Percentiles rank a stretch among this genome's conserved stretches.
phyloP scores from a whole-genome alignment of 2,797 vertebrate species.

The Hipposideros larvatus region DNA sequence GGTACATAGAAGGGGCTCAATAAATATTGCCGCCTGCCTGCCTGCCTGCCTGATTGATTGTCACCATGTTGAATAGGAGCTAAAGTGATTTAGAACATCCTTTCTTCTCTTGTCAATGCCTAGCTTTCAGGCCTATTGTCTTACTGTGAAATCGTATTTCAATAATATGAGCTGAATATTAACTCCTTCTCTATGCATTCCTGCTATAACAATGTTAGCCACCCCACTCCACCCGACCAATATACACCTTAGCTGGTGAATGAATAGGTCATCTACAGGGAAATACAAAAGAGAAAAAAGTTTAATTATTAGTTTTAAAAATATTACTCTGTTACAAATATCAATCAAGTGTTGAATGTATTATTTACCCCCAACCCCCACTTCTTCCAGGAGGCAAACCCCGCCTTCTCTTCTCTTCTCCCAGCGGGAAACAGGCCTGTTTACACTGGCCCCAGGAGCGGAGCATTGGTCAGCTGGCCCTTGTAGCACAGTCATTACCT shows the following conservation, averaged over 20 bases:
- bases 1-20: not conserved
- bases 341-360: not conserved
- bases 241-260: not conserved
- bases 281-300: slow-evolving; percentile 13
- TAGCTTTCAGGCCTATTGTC: not conserved
- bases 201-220: not conserved
- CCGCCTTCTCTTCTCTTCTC: not conserved
- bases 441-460: not conserved
- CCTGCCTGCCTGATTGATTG: not conserved
- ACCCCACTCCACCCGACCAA: not conserved
- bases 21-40: not conserved
- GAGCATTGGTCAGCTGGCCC: not conserved
- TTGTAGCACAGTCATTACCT: not conserved
- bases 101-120: slow-evolving; percentile 21
- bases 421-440: not conserved
- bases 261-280: not conserved
- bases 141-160: slow-evolving; percentile 64
- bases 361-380: not conserved
- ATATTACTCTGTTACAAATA: not conserved
- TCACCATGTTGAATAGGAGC: not conserved
- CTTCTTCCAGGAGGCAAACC: not conserved
- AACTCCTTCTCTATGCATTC: not conserved
- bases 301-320: not conserved
- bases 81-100: slow-evolving; percentile 2
- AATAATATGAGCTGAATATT: slow-evolving; percentile 18